Evolutionary conservation across 2,797 vertebrate species (phyloP).

Genomic region (Epinephelus awoara): DNA sequence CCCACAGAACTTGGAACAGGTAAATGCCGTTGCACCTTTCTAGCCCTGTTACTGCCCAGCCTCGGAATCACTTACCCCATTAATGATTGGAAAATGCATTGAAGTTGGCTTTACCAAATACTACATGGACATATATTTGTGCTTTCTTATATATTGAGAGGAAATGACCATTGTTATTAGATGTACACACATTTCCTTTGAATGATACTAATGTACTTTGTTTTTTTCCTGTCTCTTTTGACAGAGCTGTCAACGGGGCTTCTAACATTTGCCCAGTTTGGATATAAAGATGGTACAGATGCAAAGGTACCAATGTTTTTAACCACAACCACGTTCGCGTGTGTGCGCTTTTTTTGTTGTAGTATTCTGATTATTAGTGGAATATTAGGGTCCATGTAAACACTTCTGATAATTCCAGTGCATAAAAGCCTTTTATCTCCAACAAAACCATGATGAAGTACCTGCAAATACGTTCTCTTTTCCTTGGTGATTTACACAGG

Average conservation of each 20-base stretch:
- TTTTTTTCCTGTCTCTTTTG: constrained; percentile 28
- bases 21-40: constrained; percentile 35
- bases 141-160: not conserved
- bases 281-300: constrained; percentile 80
- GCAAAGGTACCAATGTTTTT: constrained; percentile 71
- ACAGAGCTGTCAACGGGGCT: constrained; percentile 87
- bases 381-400: too few relatives aligned
- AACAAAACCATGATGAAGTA: not conserved
- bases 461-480: not conserved
- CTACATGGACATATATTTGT: not conserved
- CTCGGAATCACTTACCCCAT: not conserved
- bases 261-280: constrained; percentile 81
- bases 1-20: constrained; percentile 74
- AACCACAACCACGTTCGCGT: too few relatives aligned
- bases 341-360: too few relatives aligned
- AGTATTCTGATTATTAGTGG: too few relatives aligned
- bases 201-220: not conserved
- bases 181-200: not conserved
- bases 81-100: not conserved
- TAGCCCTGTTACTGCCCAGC: not conserved
- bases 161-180: not conserved
- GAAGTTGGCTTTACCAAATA: not conserved
- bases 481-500: constrained; percentile 18
- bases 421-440: not conserved
- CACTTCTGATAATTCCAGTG: not conserved